phyloP scores from a whole-genome alignment of 2,113 vertebrate species.

The Otus sunia region DNA sequence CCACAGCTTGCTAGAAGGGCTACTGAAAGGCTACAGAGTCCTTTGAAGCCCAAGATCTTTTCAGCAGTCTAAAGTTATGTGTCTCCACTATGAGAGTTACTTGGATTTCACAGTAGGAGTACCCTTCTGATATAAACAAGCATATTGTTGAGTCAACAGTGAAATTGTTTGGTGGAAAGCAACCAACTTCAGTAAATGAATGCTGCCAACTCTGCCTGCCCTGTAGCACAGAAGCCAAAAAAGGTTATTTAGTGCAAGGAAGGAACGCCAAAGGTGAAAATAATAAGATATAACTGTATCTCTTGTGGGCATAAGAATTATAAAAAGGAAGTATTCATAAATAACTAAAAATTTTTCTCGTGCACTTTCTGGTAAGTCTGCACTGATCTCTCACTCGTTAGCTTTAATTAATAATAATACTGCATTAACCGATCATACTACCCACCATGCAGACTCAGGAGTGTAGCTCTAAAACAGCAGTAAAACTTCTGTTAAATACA shows the following conservation, averaged over 20 bases:
- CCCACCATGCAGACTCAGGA: background rate
- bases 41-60: background rate
- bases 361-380: background rate
- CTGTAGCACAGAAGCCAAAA: background rate
- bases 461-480: background rate
- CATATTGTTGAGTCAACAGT: background rate
- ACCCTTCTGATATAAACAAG: background rate
- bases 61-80: background rate
- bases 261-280: background rate
- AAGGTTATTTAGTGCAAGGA: background rate
- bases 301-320: background rate
- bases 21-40: background rate
- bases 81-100: background rate
- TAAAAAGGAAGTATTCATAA: background rate
- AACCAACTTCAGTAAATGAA: background rate
- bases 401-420: background rate
- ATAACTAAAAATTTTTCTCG: background rate
- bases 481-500: background rate
- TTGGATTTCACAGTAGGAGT: background rate
- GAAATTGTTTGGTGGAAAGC: constrained; percentile 9
- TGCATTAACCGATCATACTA: background rate
- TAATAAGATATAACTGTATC: background rate
- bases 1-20: background rate
- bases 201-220: background rate
- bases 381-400: background rate